Evolutionary conservation across 2,888 invertebrate genomes (phyloP), one percentile per base, ranked within the genome.

Genomic region (Sthenelais limicola): DNA sequence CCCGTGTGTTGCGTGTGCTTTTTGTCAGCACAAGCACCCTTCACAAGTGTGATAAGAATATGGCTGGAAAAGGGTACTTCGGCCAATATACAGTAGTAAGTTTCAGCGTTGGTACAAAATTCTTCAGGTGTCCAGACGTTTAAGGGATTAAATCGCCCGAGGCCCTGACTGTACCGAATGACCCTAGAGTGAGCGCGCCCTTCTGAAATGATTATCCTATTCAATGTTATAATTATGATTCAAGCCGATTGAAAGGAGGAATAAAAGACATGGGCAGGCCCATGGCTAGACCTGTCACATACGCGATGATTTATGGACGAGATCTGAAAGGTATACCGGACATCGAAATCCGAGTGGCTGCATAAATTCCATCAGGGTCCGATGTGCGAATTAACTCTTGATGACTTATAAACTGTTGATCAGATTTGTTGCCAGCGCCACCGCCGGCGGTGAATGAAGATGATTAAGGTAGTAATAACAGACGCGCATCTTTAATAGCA

Each of bases 191-290:
- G 56, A 56, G 56, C 12, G 32, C 30, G 32, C 32, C 5, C 56
- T 33, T 30, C 56, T 33, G 33, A 56, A 56, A 56, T 56, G 56
- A 56, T 56, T 56, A 56, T 33, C 56, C 56, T 56, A 56, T 56
- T 56, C 56, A 56, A 18, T 56, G 56, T 56, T 56, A 56, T 56
- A 56, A 56, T 56, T 56, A 56, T 56, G 56, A 56, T 56, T 56
- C 56, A 56, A 56, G 56, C 33, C 56, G 33, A 56, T 56, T 56
- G 56, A 56, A 56, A 56, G 56, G 18, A 9, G n/a, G 56, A 32
- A 56, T 56, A 56, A 56, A 56, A 56, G 56, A 24, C 12, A 21
- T 15, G 18, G 56, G 18, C 32, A 32, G 56, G 33, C 18, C 21
- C 56, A 30, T 30, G 4, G 54, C 54, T 18, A 5, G 28, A 32